Evolutionary conservation across 2,797 vertebrate species (phyloP).

Genomic region (Protosalanx chinensis): DNA sequence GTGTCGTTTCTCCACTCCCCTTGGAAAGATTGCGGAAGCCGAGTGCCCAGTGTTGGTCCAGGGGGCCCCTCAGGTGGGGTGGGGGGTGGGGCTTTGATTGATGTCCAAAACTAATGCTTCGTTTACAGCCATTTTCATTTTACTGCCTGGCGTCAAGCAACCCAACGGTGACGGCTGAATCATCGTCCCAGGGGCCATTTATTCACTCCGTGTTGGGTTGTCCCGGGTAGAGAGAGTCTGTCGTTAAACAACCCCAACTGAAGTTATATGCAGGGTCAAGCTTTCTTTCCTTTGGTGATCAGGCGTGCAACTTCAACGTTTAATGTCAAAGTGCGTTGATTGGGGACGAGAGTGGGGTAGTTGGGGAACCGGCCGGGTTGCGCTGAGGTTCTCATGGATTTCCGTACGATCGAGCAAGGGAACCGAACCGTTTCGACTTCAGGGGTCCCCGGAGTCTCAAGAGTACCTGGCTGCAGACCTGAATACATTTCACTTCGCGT

Average conservation of each 20-base stretch:
- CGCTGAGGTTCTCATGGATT: not conserved
- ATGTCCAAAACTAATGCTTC: conserved; percentile 16
- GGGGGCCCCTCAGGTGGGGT: not conserved
- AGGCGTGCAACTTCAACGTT: not conserved
- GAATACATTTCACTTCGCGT: too few species aligned
- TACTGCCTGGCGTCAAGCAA: conserved; percentile 19
- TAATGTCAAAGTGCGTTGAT: not conserved
- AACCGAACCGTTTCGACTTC: conserved; percentile 16
- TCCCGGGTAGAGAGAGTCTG: not conserved
- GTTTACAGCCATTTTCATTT: conserved; percentile 24
- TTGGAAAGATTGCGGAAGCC: conserved; percentile 10
- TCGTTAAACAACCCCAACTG: not conserved
- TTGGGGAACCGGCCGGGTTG: too few species aligned
- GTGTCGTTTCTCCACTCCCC: conserved; percentile 1
- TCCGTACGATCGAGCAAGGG: not conserved
- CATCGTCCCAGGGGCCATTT: conserved; percentile 9
- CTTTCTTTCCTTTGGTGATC: not conserved
- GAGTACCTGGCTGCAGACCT: too few species aligned
- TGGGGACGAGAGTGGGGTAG: too few species aligned
- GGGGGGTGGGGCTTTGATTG: conserved; percentile 10
- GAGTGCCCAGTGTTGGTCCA: conserved; percentile 11
- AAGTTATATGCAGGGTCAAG: not conserved
- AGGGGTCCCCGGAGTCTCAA: not conserved
- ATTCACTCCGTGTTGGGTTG: not conserved
- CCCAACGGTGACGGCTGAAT: conserved; percentile 5